These are phyloP conservation scores for Arnoldichthys spilopterus DNA, from an alignment of 2,797 vertebrate genomes.

Conservation along the genomic window DNA sequence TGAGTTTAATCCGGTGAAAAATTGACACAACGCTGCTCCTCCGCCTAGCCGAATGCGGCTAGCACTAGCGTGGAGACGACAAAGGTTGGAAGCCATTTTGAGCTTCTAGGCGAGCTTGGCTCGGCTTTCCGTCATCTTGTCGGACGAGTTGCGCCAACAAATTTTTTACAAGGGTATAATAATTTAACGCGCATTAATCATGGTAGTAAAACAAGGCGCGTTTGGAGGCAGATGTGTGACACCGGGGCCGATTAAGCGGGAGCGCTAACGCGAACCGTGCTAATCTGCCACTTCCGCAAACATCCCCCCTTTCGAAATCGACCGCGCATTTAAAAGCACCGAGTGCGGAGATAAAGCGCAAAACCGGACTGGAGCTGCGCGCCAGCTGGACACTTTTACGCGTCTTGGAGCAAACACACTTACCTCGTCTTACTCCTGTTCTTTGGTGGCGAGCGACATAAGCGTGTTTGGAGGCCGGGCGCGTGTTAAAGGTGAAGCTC, in stretches of 20 bases:
- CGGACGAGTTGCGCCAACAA: slow-evolving; percentile 18
- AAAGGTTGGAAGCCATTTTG: slow-evolving; percentile 66
- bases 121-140: slow-evolving; percentile 51
- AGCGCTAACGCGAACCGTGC: slow-evolving; percentile 35
- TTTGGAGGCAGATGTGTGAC: neutral
- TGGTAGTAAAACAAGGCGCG: neutral
- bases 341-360: slow-evolving; percentile 24
- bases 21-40: neutral
- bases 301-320: slow-evolving; percentile 58
- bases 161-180: slow-evolving; percentile 3
- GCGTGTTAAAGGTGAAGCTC: slow-evolving; percentile 54
- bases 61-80: slow-evolving; percentile 48
- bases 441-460: slow-evolving; percentile 55
- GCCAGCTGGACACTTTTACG: neutral
- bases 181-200: neutral
- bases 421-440: slow-evolving; percentile 53
- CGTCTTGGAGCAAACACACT: neutral
- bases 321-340: slow-evolving; percentile 52
- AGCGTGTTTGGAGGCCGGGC: slow-evolving; percentile 45
- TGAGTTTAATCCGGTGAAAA: neutral
- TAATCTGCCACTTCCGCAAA: slow-evolving; percentile 63
- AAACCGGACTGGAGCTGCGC: neutral
- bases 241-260: slow-evolving; percentile 25
- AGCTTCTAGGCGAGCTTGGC: slow-evolving; percentile 46
- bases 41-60: neutral